Evolutionary conservation across 2,888 invertebrate species (phyloP), one percentile per base, ranked within the genome.

Genomic region (Onthophagus sagittarius): DNA sequence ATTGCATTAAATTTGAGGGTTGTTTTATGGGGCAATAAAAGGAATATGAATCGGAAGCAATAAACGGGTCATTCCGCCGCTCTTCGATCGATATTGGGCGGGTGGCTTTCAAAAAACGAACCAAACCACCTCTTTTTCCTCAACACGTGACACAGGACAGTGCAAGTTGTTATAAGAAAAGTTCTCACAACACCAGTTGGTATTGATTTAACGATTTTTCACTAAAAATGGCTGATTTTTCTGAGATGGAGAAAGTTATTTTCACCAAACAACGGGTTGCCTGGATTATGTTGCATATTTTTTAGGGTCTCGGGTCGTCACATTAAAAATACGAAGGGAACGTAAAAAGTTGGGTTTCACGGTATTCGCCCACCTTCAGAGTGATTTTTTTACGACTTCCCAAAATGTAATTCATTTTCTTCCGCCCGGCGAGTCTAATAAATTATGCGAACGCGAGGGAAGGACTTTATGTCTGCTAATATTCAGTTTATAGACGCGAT

Each of bases 31-130:
- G 72, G 75, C 74, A 72, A 76, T 77, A 76, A 77, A 77, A 74
- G 75, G 75, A 74, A 74, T 74, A 76, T 72, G 74, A 77, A 77
- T 75, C 76, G 77, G 77, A 77, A 77, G 77, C 71, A 76, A 77
- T 77, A 77, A 77, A 77, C 70, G 71, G 53, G 71, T 62, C 62
- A 62, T 62, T 53, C 39, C 39, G 39, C 39, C 3, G 32, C 15
- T 67, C 15, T 15, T 15, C 39, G 39, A 53, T 53, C 39, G 39
- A 53, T 53, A 53, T 53, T 53, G 39, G 39, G 11, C 39, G 39
- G 39, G 39, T 53, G 39, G 39, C 39, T 53, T 11, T 53, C 39
- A 11, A 53, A 53, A 53, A 53, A 53, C 39, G 39, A 53, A 7
- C 39, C 39, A 53, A 53, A 53, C 11, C 39, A 53, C 9, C 39